phyloP scores from a whole-genome alignment of 2,797 vertebrate genomes.

The Phoeniculus purpureus region DNA sequence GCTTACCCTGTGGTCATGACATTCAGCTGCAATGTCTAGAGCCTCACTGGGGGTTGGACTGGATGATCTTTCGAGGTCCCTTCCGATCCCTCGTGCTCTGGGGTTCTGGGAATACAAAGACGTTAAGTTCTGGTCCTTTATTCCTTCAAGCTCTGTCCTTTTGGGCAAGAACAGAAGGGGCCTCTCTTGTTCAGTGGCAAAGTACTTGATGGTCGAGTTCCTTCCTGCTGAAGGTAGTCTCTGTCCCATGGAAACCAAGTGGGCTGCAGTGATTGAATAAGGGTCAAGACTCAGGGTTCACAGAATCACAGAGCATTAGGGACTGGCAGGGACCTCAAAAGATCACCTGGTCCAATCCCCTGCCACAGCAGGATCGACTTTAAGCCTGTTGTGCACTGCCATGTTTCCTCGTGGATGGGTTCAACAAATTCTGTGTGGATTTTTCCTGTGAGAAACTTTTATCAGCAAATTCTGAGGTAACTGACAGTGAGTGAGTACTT shows the following conservation, averaged over 20 bases:
- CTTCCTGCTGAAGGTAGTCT: neutral
- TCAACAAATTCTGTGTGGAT: neutral
- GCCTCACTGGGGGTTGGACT: no score
- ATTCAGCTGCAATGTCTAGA: neutral
- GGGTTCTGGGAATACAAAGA: neutral
- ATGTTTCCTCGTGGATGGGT: neutral
- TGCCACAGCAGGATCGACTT: no score
- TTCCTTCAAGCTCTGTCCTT: neutral
- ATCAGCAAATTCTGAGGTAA: neutral
- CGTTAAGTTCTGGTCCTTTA: neutral
- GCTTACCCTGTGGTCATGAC: neutral
- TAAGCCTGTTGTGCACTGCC: neutral
- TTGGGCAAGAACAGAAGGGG: neutral
- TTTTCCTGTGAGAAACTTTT: neutral
- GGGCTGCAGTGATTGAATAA: neutral
- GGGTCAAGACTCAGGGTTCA: neutral
- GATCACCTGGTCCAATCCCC: no score
- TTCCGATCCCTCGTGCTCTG: no score
- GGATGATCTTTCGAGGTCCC: no score
- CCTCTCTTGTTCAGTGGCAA: neutral
- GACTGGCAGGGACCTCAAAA: no score
- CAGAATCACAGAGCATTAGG: no score
- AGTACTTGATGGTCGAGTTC: neutral
- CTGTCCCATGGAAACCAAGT: neutral
- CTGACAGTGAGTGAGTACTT: neutral